Evolutionary conservation across 2,797 vertebrate species (phyloP).

Genomic region (Coregonus sp.): DNA sequence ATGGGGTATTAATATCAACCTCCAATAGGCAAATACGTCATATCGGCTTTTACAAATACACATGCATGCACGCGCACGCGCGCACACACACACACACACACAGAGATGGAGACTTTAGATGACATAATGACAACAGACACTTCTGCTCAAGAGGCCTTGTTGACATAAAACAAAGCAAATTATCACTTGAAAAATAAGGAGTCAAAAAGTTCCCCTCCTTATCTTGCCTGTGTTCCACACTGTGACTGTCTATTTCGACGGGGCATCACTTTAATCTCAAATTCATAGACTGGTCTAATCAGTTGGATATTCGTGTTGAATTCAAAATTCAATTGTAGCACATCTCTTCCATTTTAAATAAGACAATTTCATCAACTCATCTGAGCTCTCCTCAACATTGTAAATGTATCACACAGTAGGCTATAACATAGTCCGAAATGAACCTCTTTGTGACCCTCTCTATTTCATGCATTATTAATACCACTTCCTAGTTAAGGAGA

Average conservation of each 20-base stretch:
- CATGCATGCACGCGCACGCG: slow-evolving; percentile 6
- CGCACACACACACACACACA: slow-evolving; percentile 10
- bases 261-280: slow-evolving; percentile 25
- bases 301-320: slow-evolving; percentile 1
- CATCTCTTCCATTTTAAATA: neutral
- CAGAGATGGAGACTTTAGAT: slow-evolving; percentile 8
- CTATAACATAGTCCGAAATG: neutral
- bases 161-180: slow-evolving; percentile 31
- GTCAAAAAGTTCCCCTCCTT: slow-evolving; percentile 20
- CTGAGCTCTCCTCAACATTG: neutral
- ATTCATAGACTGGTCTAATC: slow-evolving; percentile 6
- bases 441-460: neutral
- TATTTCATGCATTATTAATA: neutral
- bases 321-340: neutral
- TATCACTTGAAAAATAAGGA: slow-evolving; percentile 9
- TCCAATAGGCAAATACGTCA: no score
- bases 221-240: neutral
- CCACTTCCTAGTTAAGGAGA: neutral
- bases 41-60: neutral
- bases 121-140: slow-evolving; percentile 16
- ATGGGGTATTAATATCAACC: slow-evolving; percentile 30
- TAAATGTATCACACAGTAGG: neutral
- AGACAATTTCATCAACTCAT: neutral
- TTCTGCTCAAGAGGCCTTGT: slow-evolving; percentile 6
- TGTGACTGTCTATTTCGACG: slow-evolving; percentile 21